Base-by-base conservation (phyloP, 37 sponge, comb jelly and placozoan species). In the Dysidea cf. avara region DNA sequence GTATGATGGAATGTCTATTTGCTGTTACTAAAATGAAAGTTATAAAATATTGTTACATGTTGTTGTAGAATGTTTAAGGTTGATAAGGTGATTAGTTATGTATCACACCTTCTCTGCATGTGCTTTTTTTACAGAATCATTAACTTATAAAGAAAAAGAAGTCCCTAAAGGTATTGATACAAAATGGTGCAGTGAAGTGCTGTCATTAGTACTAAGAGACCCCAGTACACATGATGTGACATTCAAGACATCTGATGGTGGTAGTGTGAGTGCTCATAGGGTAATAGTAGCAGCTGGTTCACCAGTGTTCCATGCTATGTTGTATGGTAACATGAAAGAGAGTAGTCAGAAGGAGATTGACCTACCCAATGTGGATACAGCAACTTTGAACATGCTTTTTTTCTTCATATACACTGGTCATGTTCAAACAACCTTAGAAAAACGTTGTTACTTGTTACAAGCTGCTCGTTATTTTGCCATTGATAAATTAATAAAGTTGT, bases 261-360 rank as follows among this genome's bases (percentile, higher is more conserved):
- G 17, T 60, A 21, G 33, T 11, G 61, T 60, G 14, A 28, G 32
- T 60, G 24, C 28, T 33, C 61, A 60, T 25, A 28, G 61, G 32
- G 29, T 17, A 11, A 60, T 60, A 25, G 11, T 60, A 60, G 61
- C 61, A 33, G 30, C 61, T 33, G 61, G 32, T 33, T 60, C 61
- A 11, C 29, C 24, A 7, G 29, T 33, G 32, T 60, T 60, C 61
- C 61, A 24, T 60, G 61, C 61, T 25, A 60, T 60, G 61, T 24
- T 60, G 61, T 60, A 60, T 60, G 61, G 61, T 31, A 21, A 21
- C 29, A 60, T 60, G 61, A 60, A 60, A 21, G 61, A 60, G 61
- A 33, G 32, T 1, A 33, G 17, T 33, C 28, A 60, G 61, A 28
- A 33, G 61, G 30, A 33, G 61, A 33, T 11, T 24, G 30, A 60